Conservation (phyloP, 2,888 invertebrate species). For the Priocnemis perturbator region DNA sequence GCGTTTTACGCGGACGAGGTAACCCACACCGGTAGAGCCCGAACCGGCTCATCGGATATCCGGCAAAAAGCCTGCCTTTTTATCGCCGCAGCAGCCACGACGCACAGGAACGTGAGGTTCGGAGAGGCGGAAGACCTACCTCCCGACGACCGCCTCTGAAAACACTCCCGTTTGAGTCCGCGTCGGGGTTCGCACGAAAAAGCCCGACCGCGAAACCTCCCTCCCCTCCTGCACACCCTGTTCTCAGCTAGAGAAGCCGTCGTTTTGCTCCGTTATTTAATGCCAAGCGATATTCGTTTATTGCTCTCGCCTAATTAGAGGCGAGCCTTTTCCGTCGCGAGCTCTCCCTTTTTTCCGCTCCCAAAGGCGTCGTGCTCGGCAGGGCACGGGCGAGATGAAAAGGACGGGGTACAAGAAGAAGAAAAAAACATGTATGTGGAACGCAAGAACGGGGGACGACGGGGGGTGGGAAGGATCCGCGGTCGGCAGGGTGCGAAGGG, state of each 20-base stretch:
- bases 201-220: slow-evolving; percentile 3
- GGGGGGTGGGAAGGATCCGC: not conserved
- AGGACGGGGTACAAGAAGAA: not conserved
- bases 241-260: no score
- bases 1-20: no score
- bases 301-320: slow-evolving; percentile 45
- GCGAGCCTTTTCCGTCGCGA: slow-evolving; percentile 6
- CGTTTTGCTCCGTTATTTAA: slow-evolving; percentile 5
- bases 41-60: no score
- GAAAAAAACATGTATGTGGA: not conserved
- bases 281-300: slow-evolving; percentile 15
- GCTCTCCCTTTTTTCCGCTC: not conserved
- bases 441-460: not conserved
- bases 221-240: no score
- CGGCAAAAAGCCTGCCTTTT: no score
- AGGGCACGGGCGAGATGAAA: not conserved
- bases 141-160: no score
- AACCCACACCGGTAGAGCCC: no score
- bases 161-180: no score
- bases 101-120: no score
- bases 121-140: no score
- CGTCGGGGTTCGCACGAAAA: not conserved
- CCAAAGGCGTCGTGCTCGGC: slow-evolving; percentile 8
- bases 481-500: not conserved
- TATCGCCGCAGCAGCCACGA: no score